Percentiles rank a stretch among this genome's conserved stretches.
Evolutionary conservation across 2,888 invertebrate genomes (phyloP).

Genomic region (Laspeyria flexula): DNA sequence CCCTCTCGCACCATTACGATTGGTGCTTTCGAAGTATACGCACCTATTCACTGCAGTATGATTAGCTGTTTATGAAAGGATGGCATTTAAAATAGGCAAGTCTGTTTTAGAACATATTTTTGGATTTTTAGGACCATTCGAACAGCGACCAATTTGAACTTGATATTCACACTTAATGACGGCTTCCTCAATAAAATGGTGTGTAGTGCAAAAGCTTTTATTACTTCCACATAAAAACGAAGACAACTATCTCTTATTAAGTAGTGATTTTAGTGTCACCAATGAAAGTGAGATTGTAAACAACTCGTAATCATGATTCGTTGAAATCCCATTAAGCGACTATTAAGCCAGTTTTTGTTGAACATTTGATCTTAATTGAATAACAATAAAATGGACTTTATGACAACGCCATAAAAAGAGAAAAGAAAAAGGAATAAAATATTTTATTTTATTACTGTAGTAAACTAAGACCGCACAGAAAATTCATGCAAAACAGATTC

Average conservation of each 20-base stretch:
- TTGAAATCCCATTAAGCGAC: slow-evolving; percentile 26
- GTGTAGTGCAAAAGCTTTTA: slow-evolving; percentile 6
- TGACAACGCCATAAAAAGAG: slow-evolving; percentile 35
- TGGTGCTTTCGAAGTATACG: slow-evolving; percentile 70
- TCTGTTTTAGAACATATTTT: not conserved
- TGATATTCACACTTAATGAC: not conserved
- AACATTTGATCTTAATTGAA: slow-evolving; percentile 40
- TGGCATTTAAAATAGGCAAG: slow-evolving; percentile 26
- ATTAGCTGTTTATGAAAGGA: slow-evolving; percentile 69
- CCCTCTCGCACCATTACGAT: slow-evolving; percentile 80
- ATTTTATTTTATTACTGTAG: slow-evolving; percentile 50
- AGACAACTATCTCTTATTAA: slow-evolving; percentile 4
- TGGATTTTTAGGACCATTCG: not conserved
- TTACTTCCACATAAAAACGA: slow-evolving; percentile 14
- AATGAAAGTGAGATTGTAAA: slow-evolving; percentile 26
- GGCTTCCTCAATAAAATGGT: slow-evolving; percentile 11
- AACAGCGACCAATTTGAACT: too few relatives aligned
- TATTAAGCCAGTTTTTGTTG: slow-evolving; percentile 25
- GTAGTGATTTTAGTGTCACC: slow-evolving; percentile 28
- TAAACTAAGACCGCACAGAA: slow-evolving; percentile 39
- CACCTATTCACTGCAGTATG: slow-evolving; percentile 68
- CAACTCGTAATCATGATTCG: slow-evolving; percentile 23
- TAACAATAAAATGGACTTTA: slow-evolving; percentile 43
- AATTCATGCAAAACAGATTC: slow-evolving; percentile 49
- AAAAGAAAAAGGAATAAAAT: slow-evolving; percentile 40